Conservation (phyloP, 2,797 vertebrate genomes). For the Pempheris klunzingeri region DNA sequence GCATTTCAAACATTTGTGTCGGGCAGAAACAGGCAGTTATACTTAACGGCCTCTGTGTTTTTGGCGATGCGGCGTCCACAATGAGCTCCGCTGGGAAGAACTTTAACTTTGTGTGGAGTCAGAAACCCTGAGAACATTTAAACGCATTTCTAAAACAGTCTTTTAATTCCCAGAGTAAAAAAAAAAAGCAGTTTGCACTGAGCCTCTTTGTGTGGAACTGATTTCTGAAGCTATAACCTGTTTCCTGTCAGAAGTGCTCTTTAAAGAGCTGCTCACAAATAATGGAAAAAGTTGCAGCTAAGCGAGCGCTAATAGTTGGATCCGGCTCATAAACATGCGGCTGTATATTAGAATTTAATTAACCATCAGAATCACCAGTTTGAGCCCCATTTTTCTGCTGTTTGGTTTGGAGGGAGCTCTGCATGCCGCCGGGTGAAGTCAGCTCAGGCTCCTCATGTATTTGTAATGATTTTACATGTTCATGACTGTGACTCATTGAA, state of each 20-base stretch:
- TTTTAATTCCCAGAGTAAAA: conserved; percentile 62
- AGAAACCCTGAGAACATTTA: conserved; percentile 46
- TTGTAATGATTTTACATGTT: conserved; percentile 62
- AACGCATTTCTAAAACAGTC: conserved; percentile 36
- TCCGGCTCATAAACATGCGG: conserved; percentile 53
- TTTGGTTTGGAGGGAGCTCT: conserved; percentile 45
- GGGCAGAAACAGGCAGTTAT: conserved; percentile 46
- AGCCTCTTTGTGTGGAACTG: conserved; percentile 56
- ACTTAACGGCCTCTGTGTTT: conserved; percentile 59
- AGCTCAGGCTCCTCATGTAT: conserved; percentile 27
- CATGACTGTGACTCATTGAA: conserved; percentile 49
- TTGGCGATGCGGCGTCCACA: conserved; percentile 29
- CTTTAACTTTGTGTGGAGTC: conserved; percentile 50
- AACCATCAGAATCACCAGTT: conserved; percentile 47
- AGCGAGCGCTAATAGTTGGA: conserved; percentile 41
- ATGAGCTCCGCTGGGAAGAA: conserved; percentile 64
- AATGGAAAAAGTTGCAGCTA: conserved; percentile 60
- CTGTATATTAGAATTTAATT: conserved; percentile 57
- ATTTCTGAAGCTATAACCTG: conserved; percentile 57
- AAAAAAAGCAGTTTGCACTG: conserved; percentile 34
- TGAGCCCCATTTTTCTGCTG: conserved; percentile 42
- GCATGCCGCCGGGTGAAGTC: conserved; percentile 40
- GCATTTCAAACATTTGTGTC: conserved; percentile 48
- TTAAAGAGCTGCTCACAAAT: conserved; percentile 58
- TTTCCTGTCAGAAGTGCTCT: conserved; percentile 65